Evolutionary conservation across 2,113 vertebrate species (phyloP).

Genomic region (Osmerus mordax): DNA sequence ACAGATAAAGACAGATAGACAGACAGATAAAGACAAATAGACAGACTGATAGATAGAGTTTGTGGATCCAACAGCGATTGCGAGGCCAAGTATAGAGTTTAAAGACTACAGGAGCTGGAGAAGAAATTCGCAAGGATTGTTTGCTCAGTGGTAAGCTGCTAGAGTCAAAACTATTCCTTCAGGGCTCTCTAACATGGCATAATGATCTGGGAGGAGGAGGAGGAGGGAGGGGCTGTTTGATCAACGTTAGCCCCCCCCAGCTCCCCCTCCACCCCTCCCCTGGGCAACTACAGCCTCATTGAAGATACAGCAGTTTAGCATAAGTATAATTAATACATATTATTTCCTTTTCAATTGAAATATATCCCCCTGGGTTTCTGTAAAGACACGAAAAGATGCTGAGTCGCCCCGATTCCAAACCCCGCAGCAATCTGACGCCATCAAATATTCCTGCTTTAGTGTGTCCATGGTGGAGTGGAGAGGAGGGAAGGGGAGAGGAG

Average conservation of each 20-base stretch:
- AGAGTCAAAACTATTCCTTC: conserved; percentile 16
- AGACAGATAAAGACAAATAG: too few species aligned
- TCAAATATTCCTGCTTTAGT: conserved; percentile 25
- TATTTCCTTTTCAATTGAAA: conserved; percentile 42
- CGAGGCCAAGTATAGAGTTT: too few species aligned
- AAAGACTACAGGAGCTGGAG: background rate
- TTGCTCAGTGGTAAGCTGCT: conserved; percentile 34
- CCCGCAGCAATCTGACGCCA: conserved; percentile 22
- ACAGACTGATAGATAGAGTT: too few species aligned
- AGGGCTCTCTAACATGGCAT: conserved; percentile 55
- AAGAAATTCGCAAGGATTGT: conserved; percentile 35
- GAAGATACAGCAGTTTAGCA: conserved; percentile 45
- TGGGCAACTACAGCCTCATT: conserved; percentile 36
- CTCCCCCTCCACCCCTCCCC: too few species aligned
- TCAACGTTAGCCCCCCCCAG: conserved; percentile 44
- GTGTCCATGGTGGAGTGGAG: background rate
- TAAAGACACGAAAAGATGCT: conserved; percentile 19
- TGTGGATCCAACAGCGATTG: too few species aligned
- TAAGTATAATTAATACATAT: conserved; percentile 55
- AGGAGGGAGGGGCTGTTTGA: conserved; percentile 42
- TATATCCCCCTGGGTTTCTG: conserved; percentile 32
- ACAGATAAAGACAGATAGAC: too few species aligned
- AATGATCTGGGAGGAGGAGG: conserved; percentile 41
- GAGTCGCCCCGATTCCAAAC: conserved; percentile 21
- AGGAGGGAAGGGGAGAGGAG: background rate